Evolutionary conservation across 2,113 vertebrate species (phyloP).

Genomic region (Aldabrachelys gigantea): DNA sequence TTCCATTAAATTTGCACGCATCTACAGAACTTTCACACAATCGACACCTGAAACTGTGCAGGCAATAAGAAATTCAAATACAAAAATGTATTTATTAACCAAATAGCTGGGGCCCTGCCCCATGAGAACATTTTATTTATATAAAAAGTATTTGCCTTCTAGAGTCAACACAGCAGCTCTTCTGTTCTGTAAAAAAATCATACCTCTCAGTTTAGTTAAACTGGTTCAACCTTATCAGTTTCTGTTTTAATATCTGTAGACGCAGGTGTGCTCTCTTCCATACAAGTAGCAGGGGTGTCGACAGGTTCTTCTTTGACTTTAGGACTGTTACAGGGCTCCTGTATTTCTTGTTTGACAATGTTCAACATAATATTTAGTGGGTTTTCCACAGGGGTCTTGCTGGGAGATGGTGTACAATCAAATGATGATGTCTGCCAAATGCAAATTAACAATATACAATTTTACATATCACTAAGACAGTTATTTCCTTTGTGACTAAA

Average conservation of each 20-base stretch:
- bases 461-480: not conserved
- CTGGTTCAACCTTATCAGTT: slow-evolving; percentile 76
- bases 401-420: slow-evolving; percentile 94
- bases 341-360: slow-evolving; percentile 87
- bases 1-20: slow-evolving; percentile 83
- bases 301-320: slow-evolving; percentile 88
- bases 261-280: slow-evolving; percentile 77
- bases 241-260: slow-evolving; percentile 83
- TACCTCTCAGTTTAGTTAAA: slow-evolving; percentile 75
- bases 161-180: slow-evolving; percentile 80
- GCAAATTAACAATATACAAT: not conserved
- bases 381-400: slow-evolving; percentile 90
- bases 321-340: slow-evolving; percentile 77
- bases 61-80: slow-evolving; percentile 93
- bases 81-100: slow-evolving; percentile 99
- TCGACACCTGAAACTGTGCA: slow-evolving; percentile 90
- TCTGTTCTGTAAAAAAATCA: slow-evolving; percentile 60
- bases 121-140: slow-evolving; percentile 84
- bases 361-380: slow-evolving; percentile 89
- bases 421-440: slow-evolving; percentile 89
- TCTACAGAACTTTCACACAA: slow-evolving; percentile 88
- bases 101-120: slow-evolving; percentile 85
- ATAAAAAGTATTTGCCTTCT: slow-evolving; percentile 83
- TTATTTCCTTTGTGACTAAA: not conserved
- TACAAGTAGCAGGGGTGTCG: slow-evolving; percentile 75